phyloP scores from a whole-genome alignment of 2,797 vertebrate genomes.

The Jordanella pulchra region DNA sequence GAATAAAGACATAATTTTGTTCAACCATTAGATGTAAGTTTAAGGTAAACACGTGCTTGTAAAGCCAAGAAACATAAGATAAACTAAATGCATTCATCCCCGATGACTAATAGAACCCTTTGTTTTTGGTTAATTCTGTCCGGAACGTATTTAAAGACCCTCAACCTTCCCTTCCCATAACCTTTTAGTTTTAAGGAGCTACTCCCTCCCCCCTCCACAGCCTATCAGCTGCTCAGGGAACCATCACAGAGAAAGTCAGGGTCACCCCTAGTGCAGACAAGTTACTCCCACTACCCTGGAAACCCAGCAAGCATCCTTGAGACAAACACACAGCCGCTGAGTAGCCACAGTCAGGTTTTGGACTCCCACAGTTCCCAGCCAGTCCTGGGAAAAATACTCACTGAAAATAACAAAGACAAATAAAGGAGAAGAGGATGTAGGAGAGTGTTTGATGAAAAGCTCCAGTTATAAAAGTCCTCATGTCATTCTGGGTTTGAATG shows the following conservation, averaged over 20 bases:
- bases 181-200: conserved; percentile 56
- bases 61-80: conserved; percentile 4
- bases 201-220: conserved; percentile 55
- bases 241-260: conserved; percentile 65
- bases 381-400: conserved; percentile 65
- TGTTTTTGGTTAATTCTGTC: conserved; percentile 37
- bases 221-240: conserved; percentile 71
- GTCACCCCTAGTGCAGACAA: conserved; percentile 62
- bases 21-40: background rate
- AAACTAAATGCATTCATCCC: conserved; percentile 15
- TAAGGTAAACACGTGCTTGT: conserved; percentile 9
- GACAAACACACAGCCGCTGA: conserved; percentile 69
- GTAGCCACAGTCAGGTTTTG: conserved; percentile 48
- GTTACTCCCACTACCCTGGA: conserved; percentile 71
- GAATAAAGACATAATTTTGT: background rate
- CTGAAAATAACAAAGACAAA: conserved; percentile 47
- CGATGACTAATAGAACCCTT: conserved; percentile 44
- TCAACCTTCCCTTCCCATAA: conserved; percentile 66
- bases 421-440: conserved; percentile 42
- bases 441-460: conserved; percentile 41
- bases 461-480: conserved; percentile 13
- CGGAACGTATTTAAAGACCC: conserved; percentile 41
- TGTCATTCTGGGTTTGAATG: conserved; percentile 16
- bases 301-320: conserved; percentile 70
- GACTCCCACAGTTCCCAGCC: conserved; percentile 63